Evolutionary conservation across 2,888 invertebrate species (phyloP).

Genomic region (Amphipyra tragopoginis): DNA sequence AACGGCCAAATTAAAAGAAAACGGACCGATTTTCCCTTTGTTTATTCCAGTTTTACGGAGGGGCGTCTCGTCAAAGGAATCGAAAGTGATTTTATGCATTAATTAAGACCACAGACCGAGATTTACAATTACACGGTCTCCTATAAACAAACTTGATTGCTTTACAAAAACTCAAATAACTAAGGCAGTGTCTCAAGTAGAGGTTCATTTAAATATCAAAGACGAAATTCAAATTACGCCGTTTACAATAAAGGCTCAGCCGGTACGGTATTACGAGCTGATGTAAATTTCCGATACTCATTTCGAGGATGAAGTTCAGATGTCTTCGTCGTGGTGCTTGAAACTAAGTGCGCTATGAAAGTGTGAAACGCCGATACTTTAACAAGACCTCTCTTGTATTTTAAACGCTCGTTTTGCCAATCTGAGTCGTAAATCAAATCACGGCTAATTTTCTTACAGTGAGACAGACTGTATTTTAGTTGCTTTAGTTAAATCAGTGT

Average conservation of each 20-base stretch:
- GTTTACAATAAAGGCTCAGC: constrained; percentile 89
- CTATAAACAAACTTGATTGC: constrained; percentile 90
- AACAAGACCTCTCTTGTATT: constrained; percentile 55
- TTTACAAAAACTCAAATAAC: constrained; percentile 90
- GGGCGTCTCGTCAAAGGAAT: constrained; percentile 75
- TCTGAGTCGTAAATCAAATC: constrained; percentile 50
- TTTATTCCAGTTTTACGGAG: constrained; percentile 75
- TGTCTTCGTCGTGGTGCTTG: constrained; percentile 81
- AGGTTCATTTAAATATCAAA: constrained; percentile 90
- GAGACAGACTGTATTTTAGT: constrained; percentile 20
- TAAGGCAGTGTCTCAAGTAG: constrained; percentile 90
- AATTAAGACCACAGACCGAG: constrained; percentile 87
- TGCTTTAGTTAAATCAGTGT: constrained; percentile 3
- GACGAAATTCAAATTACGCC: constrained; percentile 89
- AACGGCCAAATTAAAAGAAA: constrained; percentile 65
- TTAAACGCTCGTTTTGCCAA: constrained; percentile 50
- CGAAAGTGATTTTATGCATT: constrained; percentile 84
- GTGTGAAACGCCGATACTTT: constrained; percentile 56
- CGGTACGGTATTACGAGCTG: constrained; percentile 87
- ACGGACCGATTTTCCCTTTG: constrained; percentile 67
- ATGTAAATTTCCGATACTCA: constrained; percentile 90
- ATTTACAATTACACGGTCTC: constrained; percentile 88
- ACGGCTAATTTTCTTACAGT: constrained; percentile 44
- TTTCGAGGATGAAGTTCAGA: constrained; percentile 86
- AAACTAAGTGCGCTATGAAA: constrained; percentile 64